phyloP scores from a whole-genome alignment of 2,113 vertebrate species.

The Mastomys coucha region DNA sequence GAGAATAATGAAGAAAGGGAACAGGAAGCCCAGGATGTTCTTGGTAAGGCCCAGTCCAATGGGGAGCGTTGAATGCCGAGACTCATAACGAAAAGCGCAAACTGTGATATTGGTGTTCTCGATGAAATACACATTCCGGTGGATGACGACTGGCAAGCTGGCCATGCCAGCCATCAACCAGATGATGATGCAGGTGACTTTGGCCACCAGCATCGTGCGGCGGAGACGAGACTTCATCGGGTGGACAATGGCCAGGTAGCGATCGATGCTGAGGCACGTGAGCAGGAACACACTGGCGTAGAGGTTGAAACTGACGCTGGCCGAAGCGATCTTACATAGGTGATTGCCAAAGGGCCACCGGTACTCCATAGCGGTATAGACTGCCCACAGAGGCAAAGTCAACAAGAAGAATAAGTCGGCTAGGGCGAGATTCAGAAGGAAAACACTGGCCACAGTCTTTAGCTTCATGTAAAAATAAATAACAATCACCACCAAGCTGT shows the following conservation, averaged over 20 bases:
- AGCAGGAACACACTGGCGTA: slow-evolving; percentile 98
- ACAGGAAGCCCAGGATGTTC: slow-evolving; percentile 94
- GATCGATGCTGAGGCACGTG: slow-evolving; percentile 96
- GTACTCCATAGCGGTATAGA: slow-evolving; percentile 93
- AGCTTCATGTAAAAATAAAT: slow-evolving; percentile 98
- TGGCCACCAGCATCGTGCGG: slow-evolving; percentile 92
- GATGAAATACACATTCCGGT: slow-evolving; percentile 89
- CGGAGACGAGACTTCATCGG: slow-evolving; percentile 93
- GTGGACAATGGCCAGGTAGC: slow-evolving; percentile 97
- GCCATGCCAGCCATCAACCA: slow-evolving; percentile 94
- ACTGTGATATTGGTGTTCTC: slow-evolving; percentile 89
- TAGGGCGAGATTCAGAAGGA: slow-evolving; percentile 95
- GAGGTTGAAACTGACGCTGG: slow-evolving; percentile 94
- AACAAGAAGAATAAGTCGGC: slow-evolving; percentile 97
- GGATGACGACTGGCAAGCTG: slow-evolving; percentile 92
- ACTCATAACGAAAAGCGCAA: slow-evolving; percentile 90
- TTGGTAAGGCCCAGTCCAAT: slow-evolving; percentile 93
- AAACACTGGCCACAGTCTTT: slow-evolving; percentile 97
- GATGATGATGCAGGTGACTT: slow-evolving; percentile 91
- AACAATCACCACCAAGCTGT: slow-evolving; percentile 96
- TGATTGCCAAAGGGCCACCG: slow-evolving; percentile 96
- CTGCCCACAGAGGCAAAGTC: slow-evolving; percentile 97
- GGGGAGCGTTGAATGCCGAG: slow-evolving; percentile 85
- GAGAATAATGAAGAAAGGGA: slow-evolving; percentile 95
- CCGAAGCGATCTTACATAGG: slow-evolving; percentile 94